phyloP scores from a whole-genome alignment of 2,113 vertebrate genomes.

The Eurystomus gularis region DNA sequence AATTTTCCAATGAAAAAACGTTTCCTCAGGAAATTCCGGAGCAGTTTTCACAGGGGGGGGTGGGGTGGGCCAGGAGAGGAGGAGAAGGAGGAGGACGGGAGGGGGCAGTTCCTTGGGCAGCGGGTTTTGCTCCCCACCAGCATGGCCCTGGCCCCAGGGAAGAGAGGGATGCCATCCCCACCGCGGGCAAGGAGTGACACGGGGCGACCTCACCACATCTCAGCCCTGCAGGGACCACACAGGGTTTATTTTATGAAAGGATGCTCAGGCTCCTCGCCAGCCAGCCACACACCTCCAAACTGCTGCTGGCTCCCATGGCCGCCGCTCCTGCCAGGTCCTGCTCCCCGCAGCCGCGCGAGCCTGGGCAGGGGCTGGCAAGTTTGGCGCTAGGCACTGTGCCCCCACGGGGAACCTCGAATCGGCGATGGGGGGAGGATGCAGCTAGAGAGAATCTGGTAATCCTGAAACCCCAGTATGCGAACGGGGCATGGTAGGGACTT shows the following conservation, averaged over 20 bases:
- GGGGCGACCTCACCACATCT: neutral
- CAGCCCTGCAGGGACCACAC: conserved; percentile 3
- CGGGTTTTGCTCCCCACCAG: neutral
- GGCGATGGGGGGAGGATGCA: neutral
- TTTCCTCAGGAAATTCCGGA: conserved; percentile 64
- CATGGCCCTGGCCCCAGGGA: rapidly evolving
- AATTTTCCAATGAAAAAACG: conserved; percentile 1
- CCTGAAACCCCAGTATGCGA: neutral
- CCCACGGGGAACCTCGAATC: neutral
- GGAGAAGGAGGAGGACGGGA: neutral
- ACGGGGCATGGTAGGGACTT: rapidly evolving
- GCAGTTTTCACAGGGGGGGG: neutral
- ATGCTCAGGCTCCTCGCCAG: neutral
- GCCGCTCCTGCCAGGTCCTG: neutral
- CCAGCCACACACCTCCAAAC: neutral
- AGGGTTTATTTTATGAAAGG: neutral
- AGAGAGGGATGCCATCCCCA: neutral
- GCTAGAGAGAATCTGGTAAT: neutral
- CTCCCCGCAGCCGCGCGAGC: neutral
- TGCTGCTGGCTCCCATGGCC: neutral
- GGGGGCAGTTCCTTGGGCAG: neutral
- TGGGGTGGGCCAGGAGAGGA: neutral
- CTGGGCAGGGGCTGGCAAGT: conserved; percentile 22
- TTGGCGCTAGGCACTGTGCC: neutral
- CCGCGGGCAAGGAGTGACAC: rapidly evolving